Evolutionary conservation across 2,113 vertebrate species (phyloP).

Genomic region (Erpornis zantholeuca): DNA sequence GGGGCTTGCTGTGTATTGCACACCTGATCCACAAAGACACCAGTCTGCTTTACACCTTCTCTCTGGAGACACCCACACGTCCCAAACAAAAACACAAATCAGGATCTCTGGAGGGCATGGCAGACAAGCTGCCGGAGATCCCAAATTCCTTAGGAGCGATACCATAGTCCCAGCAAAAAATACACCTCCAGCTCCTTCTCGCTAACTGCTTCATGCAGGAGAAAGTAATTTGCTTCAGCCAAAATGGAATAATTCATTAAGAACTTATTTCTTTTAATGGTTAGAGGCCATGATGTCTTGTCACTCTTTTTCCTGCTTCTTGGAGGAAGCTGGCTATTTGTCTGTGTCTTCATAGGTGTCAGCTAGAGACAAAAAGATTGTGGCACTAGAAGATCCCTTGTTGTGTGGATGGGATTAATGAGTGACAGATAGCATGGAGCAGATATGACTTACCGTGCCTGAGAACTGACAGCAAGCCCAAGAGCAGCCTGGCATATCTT

Average conservation of each 20-base stretch:
- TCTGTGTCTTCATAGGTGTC: not conserved
- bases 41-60: not conserved
- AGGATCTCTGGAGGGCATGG: not conserved
- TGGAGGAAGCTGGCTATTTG: not conserved
- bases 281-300: not conserved
- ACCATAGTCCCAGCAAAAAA: not conserved
- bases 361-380: not conserved
- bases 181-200: not conserved
- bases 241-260: not conserved
- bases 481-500: not conserved
- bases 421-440: not conserved
- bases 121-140: not conserved
- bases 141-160: not conserved
- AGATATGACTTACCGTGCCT: not conserved
- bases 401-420: not conserved
- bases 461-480: not conserved
- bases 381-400: not conserved
- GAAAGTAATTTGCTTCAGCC: not conserved
- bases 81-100: not conserved
- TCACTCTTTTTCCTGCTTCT: not conserved
- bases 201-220: not conserved
- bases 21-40: constrained; percentile 38
- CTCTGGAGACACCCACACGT: not conserved
- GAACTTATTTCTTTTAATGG: not conserved
- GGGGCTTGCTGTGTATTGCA: constrained; percentile 8